Evolutionary conservation across 2,113 vertebrate genomes (phyloP), one percentile per base, ranked within the genome.

Genomic region (Menidia beryllina): DNA sequence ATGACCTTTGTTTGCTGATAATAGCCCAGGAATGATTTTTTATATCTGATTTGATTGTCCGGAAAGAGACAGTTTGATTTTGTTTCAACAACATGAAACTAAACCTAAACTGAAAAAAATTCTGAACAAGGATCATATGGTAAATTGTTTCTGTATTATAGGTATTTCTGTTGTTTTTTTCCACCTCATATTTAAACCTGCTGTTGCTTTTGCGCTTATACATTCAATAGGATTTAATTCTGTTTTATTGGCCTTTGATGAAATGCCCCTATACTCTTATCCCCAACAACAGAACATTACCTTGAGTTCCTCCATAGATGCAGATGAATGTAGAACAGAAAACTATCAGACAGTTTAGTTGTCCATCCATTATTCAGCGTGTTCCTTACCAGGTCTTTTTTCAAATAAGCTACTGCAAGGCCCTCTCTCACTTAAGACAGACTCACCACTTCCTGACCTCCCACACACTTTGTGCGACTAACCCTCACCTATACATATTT

Each of bases 401-500:
- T 48, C 19, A 24, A 53, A 57, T 45, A 3, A 47, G 14, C 10
- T 17, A 21, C 39, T 19, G 48, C 36, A 48, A 49, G 25, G 38
- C 27, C 43, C 66, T 10, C 2, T n/a, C 38, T 68, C 19, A 36
- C 51, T 38, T 23, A 4, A 49, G 3, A 69, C 20, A 61, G 14
- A 21, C 25, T 36, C 26, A 54, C 78, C 81, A 84, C 83, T 80
- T 89, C 87, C 87, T 87, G 69, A 51, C 69, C 1, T 51, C 76
- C 70, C 34, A 72, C 75, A 25, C 6, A 0, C 4, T 1, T 21
- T 41, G 1, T 7, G 8, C 47, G 34, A 65, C 72, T 66, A 49
- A 3, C 34, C 8, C 6, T 8, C 15, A 38, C 19, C 1, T 0
- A 10, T 30, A n/a, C 41, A 20, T 19, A 7, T 27, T n/a, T 60